phyloP scores from a whole-genome alignment of 2,113 vertebrate genomes.

The Columba janthina region DNA sequence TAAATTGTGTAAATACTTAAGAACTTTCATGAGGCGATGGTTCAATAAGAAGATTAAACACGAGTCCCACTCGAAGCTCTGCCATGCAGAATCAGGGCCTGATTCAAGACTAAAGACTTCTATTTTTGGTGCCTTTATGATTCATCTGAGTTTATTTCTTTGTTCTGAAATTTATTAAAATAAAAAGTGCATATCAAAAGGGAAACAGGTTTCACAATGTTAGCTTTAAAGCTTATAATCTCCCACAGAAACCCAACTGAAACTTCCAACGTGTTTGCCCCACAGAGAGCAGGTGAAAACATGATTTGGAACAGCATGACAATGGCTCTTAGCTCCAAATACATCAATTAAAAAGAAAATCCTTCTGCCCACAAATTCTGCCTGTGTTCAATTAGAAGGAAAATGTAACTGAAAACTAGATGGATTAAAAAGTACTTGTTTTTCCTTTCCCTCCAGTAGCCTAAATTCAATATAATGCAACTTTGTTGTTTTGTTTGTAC shows the following conservation, averaged over 20 bases:
- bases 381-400: background rate
- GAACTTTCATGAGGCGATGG: background rate
- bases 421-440: background rate
- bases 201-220: conserved; percentile 34
- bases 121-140: conserved; percentile 8
- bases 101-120: background rate
- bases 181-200: conserved; percentile 12
- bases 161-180: conserved; percentile 40
- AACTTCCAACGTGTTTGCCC: background rate
- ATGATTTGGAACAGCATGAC: background rate
- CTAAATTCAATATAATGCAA: background rate
- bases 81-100: background rate
- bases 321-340: background rate
- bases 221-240: conserved; percentile 45
- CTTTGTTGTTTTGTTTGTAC: conserved; percentile 8
- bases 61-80: background rate
- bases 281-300: background rate
- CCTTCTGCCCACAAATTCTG: conserved; percentile 33
- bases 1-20: fast-evolving
- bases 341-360: conserved; percentile 37
- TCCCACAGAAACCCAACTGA: background rate
- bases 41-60: background rate
- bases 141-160: conserved; percentile 42
- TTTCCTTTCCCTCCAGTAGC: background rate
- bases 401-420: background rate